Evolutionary conservation across 2,888 invertebrate genomes (phyloP), one percentile per base, ranked within the genome.

Genomic region (Rhagium mordax): DNA sequence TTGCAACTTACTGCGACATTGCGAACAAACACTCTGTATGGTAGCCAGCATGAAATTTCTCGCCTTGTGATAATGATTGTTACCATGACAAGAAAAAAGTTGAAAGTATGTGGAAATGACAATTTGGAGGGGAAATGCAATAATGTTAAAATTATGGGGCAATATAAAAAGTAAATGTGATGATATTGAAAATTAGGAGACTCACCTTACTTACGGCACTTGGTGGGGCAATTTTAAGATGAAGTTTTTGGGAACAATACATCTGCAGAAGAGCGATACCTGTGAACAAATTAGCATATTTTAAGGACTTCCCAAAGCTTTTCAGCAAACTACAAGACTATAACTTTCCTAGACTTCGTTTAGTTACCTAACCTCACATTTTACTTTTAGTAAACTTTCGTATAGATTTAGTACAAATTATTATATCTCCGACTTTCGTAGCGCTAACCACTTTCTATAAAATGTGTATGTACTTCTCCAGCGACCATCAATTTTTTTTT

Each of bases 221-320:
- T 78, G 91, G 89, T 55, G 92, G 91, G 21, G 93, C 92, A 70
- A 93, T 92, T 84, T 93, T 92, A 81, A 95, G 89, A 87, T 95
- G 95, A 85, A 92, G 89, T 85, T 93, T 93, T 82, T 92, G 90
- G 80, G 91, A 90, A 85, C 95, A 95, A 79, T 92, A 89, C 78
- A 89, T 89, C 79, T 92, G 91, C 51, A 95, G 88, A 21, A 92
- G 84, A 70, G 90, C 88, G 79, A 94, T 89, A 33, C 93, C 91
- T 91, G 87, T 27, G 89, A 78, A 60, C 74, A 72, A 61, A 65
- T 29, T 20, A 10, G n/a, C n/a, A n/a, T n/a, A n/a, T n/a, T n/a
- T n/a, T n/a, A n/a, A n/a, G n/a, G n/a, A n/a, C n/a, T n/a, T n/a
- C n/a, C n/a, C n/a, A n/a, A n/a, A n/a, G n/a, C n/a, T n/a, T n/a